Conservation (phyloP, 2,797 vertebrate species). For the Sphenodon punctatus region DNA sequence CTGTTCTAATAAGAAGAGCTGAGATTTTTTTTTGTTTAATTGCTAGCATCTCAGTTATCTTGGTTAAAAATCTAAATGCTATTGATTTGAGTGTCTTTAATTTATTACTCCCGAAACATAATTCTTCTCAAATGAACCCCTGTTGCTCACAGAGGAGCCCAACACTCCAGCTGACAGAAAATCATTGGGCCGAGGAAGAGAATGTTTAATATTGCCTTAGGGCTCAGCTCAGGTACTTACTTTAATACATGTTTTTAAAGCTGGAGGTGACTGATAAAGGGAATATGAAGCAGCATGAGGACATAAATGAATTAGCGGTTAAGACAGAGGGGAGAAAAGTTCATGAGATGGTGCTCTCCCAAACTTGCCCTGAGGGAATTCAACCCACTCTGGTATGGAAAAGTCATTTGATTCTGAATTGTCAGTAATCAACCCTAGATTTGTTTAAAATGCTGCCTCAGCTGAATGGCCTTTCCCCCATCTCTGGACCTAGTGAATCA, state of each 20-base stretch:
- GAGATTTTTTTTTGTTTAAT: slow-evolving; percentile 58
- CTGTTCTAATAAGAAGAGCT: slow-evolving; percentile 34
- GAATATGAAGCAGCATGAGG: slow-evolving; percentile 54
- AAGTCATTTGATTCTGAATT: slow-evolving; percentile 48
- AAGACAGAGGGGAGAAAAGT: slow-evolving; percentile 34
- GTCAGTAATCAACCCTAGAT: slow-evolving; percentile 49
- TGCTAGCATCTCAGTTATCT: slow-evolving; percentile 62
- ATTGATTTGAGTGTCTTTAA: slow-evolving; percentile 77
- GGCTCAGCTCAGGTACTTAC: slow-evolving; percentile 66
- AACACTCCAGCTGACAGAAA: slow-evolving; percentile 75
- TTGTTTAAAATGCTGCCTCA: slow-evolving; percentile 30
- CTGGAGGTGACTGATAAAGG: slow-evolving; percentile 60
- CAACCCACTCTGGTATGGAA: not conserved
- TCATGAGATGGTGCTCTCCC: not conserved
- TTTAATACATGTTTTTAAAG: slow-evolving; percentile 68
- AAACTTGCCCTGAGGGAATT: slow-evolving; percentile 14
- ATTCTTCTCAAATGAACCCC: slow-evolving; percentile 76
- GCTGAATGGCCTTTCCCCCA: slow-evolving; percentile 33
- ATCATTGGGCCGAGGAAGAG: slow-evolving; percentile 74
- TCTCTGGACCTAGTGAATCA: slow-evolving; percentile 29
- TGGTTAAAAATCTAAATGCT: slow-evolving; percentile 71
- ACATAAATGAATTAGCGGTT: slow-evolving; percentile 48
- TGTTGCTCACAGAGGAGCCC: slow-evolving; percentile 60
- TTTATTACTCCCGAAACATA: slow-evolving; percentile 71
- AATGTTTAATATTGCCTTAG: slow-evolving; percentile 73